These are phyloP conservation scores for Poecilia velifera DNA, from an alignment of 2,797 vertebrate genomes.

Conservation along the genomic window DNA sequence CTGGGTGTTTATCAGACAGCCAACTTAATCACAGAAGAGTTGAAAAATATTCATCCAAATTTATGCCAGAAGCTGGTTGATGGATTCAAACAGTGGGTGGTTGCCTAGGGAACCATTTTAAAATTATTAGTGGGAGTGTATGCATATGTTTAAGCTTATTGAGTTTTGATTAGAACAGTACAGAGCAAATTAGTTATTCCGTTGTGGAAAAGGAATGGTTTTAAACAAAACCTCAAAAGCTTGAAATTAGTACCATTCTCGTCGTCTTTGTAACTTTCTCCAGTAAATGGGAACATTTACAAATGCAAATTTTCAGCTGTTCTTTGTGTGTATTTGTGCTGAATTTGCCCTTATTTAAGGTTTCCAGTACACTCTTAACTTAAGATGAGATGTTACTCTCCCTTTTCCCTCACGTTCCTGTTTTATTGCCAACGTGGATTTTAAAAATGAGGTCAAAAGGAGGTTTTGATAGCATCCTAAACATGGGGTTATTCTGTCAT, in stretches of 20 bases:
- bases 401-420: constrained; percentile 2
- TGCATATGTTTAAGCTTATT: neutral
- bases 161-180: neutral
- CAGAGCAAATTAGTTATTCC: neutral
- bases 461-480: constrained; percentile 1
- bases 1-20: neutral
- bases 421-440: constrained; percentile 5
- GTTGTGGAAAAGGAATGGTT: neutral
- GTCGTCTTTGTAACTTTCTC: neutral
- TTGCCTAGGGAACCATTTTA: neutral
- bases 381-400: neutral
- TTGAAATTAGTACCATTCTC: neutral
- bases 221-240: neutral
- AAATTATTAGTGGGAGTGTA: neutral
- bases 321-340: neutral
- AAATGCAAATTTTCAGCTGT: neutral
- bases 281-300: neutral
- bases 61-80: neutral
- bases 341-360: neutral
- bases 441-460: constrained; percentile 22
- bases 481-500: neutral
- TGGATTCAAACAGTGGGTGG: neutral
- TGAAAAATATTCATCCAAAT: neutral
- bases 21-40: neutral
- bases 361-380: neutral